Base-by-base conservation (phyloP, 2,888 invertebrate species). In the Candidula unifasciata region DNA sequence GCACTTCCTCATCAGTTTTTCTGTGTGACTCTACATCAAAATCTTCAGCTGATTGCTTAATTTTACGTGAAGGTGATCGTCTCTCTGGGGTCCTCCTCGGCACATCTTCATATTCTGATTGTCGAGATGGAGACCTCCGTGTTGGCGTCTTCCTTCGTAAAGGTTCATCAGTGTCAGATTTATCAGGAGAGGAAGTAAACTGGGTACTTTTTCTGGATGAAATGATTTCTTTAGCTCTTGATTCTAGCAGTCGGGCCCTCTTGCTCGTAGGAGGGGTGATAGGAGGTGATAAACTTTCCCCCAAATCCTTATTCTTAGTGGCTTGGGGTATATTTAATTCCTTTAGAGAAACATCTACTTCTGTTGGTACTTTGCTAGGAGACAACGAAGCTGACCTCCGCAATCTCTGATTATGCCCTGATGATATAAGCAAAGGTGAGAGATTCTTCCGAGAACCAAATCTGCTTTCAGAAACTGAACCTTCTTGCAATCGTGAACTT, bases 191-290 rank as follows among this genome's bases (percentile, higher is more conserved):
- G 5, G 52, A 54, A 24, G 2, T 71, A 1, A 24, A 37, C 33
- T 21, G 37, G 24, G 8, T 35, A 10, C 5, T 33, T 24, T 35
- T 80, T 57, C 71, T 71, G 21, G 35, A 24, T 18, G 24, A 30
- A 33, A 35, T 57, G 54, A 71, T 1, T 30, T 80, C 80, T 35
- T 71, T 69, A 37, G 71, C 24, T 35, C n/a, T 80, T 3, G 33
- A 52, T 18, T 76, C 66, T 69, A 84, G 33, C 37, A 84, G 10
- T 68, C 76, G 80, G 24, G 84, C 84, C 21, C 37, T 80, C 30
- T 80, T 84, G 68, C 84, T 84, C 13, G 71, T 57, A 3, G 84
- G 84, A 30, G 84, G 84, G 0, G 84, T 84, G 16, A 64, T 68
- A 18, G 84, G 84, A 0, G 84, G 84, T 27, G 84, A 80, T 18